These are phyloP conservation scores for Danaus plexippus DNA, from an alignment of 1,140 invertebrate species.

Conservation along the genomic window DNA sequence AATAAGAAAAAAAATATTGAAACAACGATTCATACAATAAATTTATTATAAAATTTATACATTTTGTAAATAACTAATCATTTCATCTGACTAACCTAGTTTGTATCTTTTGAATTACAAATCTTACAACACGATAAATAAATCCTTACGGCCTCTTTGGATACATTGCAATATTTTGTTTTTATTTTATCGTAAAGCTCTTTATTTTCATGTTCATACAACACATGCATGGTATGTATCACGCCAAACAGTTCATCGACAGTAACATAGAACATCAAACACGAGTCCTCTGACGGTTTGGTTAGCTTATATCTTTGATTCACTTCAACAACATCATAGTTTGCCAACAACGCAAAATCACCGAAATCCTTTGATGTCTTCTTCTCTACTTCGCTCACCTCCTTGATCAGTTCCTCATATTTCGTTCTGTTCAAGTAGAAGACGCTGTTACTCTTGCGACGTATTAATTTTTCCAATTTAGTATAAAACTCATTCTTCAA, in stretches of 20 bases:
- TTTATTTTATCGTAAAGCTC: conserved; percentile 42
- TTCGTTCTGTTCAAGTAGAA: conserved; percentile 32
- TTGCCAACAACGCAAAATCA: conserved; percentile 47
- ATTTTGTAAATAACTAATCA: neutral
- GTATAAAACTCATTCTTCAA: conserved; percentile 46
- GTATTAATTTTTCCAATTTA: conserved; percentile 38
- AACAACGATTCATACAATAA: too few relatives aligned
- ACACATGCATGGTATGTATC: conserved; percentile 51
- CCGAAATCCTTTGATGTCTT: conserved; percentile 36
- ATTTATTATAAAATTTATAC: too few relatives aligned
- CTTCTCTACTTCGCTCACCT: conserved; percentile 39
- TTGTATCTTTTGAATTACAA: conserved; percentile 21
- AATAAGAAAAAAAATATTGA: too few relatives aligned
- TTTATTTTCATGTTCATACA: conserved; percentile 44
- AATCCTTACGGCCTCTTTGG: conserved; percentile 50
- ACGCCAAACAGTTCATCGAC: conserved; percentile 45
- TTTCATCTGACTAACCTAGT: neutral
- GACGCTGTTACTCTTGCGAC: conserved; percentile 43
- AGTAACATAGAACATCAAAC: conserved; percentile 45
- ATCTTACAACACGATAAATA: conserved; percentile 43
- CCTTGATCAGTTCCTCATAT: conserved; percentile 43
- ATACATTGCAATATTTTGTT: conserved; percentile 55
- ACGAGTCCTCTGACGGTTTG: conserved; percentile 30
- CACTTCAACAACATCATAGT: conserved; percentile 44
- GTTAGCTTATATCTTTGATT: conserved; percentile 38